phyloP scores from a whole-genome alignment of 2,888 invertebrate species.

The Eilema sororculum region DNA sequence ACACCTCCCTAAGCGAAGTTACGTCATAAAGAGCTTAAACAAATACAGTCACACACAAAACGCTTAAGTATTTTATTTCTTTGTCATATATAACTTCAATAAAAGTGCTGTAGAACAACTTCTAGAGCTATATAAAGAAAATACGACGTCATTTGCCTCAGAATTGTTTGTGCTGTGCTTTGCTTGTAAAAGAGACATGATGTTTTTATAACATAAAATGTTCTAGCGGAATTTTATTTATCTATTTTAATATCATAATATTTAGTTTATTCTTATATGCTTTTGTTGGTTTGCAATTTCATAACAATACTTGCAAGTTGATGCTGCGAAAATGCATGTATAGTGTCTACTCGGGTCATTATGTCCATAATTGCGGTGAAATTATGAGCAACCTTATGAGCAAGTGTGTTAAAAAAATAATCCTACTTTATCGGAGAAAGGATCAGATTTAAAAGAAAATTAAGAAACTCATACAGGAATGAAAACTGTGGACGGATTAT shows the following conservation, averaged over 20 bases:
- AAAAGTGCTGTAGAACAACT: conserved; percentile 41
- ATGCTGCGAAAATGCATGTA: too few species aligned
- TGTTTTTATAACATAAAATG: conserved; percentile 15
- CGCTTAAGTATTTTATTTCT: conserved; percentile 39
- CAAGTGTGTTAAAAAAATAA: too few species aligned
- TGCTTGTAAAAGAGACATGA: conserved; percentile 17
- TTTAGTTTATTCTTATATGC: too few species aligned
- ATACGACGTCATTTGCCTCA: conserved; percentile 32
- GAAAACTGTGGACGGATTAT: neutral
- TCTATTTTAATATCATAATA: neutral
- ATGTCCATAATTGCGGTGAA: too few species aligned
- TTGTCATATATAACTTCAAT: conserved; percentile 42
- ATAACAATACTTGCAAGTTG: too few species aligned
- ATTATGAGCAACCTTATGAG: too few species aligned
- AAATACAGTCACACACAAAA: conserved; percentile 37
- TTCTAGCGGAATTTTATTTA: neutral
- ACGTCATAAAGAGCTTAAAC: conserved; percentile 35
- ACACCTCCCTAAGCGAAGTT: conserved; percentile 24
- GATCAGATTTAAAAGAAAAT: neutral
- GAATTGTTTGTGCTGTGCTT: conserved; percentile 16
- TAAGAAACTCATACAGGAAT: neutral
- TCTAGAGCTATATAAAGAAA: conserved; percentile 34
- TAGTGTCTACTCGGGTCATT: too few species aligned
- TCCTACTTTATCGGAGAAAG: neutral
- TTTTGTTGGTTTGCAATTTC: too few species aligned